Evolutionary conservation across 2,113 vertebrate genomes (phyloP), one percentile per base, ranked within the genome.

Genomic region (Onychostoma macrolepis): DNA sequence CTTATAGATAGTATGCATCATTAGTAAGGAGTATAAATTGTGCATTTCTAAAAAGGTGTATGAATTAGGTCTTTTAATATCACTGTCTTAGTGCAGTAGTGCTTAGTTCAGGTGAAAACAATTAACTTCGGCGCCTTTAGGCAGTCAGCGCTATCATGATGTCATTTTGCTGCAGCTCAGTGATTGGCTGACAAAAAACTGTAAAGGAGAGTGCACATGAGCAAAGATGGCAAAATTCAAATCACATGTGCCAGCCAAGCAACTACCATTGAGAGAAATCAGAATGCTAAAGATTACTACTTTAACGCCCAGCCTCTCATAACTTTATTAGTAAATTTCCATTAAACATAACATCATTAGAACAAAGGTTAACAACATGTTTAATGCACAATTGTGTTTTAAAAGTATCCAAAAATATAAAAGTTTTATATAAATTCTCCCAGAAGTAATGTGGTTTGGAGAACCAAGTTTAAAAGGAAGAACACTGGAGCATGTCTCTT

Each of bases 401-500:
- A 4, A 63, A 41, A 80, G 13, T 38, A 17, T 45, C 10, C 17
- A 79, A 21, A 36, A 24, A 56, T 48, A 38, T 36, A 33, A 58
- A 38, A 1, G 4, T 7, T 80, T 41, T 61, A 15, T 26, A 17
- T 38, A 41, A 21, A 3, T 41, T n/a, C 21, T 1, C 33, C 11
- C 53, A 61, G 76, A 79, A 61, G 50, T 45, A 36, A 6, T 28
- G n/a, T 56, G 71, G 48, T 67, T 43, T 85, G 56, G 43, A 75
- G 41, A 89, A 80, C 77, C 30, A 38, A 74, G n/a, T 43, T 80
- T n/a, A 77, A 48, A 77, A 24, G 50, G 1, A 53, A 53, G 53
- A 53, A 74, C 53, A 43, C 30, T 58, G n/a, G 56, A 11, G 84
- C 89, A 84, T 92, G 92, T 91, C 13, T 77, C 56, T 43, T 79